Base-by-base conservation (phyloP, 1,140 invertebrate genomes). In the Scaptomyza hsui region DNA sequence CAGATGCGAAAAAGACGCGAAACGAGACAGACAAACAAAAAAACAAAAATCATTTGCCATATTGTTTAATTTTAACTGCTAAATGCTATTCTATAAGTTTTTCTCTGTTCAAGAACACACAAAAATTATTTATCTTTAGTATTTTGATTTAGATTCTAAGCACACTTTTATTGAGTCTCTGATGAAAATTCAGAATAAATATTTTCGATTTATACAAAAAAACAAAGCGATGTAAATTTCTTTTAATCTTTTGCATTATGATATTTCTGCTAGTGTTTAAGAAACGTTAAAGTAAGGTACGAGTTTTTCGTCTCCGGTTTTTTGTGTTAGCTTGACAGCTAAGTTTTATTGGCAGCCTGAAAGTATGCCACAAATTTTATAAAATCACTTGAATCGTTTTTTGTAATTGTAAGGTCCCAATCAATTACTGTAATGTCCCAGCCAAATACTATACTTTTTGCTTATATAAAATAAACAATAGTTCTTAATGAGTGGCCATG, bases 141-240 rank as follows among this genome's bases (percentile, higher is more conserved):
- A 47, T 41, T 45, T 77, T 77, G 61, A 48, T 44, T 45, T 77
- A 81, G 69, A 57, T n/a, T 29, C 1, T 82, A 82, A 81, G 78
- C 48, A 21, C 32, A 59, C 37, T 61, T 82, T 65, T 72, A 72
- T 52, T 70, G 64, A 37, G 64, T 77, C 61, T 70, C 71, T 85
- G 76, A 80, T 76, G 49, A 41, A 26, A 77, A 86, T 26, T 86
- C 81, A 77, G 81, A 85, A 85, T 85, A 86, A 83, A 85, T 63
- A 76, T 73, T 63, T 73, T 79, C 76, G 19, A 76, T 76, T 72
- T 21, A 41, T 63, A 19, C 32, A 69, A 49, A 32, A 29, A 29
- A 9, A 7, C n/a, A 29, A 2, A 2, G 9, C 6, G 26, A 26
- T 29, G n/a, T n/a, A n/a, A n/a, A n/a, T n/a, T n/a, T n/a, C n/a